Conservation (phyloP, 2,797 vertebrate species). For the Coilia nasus region DNA sequence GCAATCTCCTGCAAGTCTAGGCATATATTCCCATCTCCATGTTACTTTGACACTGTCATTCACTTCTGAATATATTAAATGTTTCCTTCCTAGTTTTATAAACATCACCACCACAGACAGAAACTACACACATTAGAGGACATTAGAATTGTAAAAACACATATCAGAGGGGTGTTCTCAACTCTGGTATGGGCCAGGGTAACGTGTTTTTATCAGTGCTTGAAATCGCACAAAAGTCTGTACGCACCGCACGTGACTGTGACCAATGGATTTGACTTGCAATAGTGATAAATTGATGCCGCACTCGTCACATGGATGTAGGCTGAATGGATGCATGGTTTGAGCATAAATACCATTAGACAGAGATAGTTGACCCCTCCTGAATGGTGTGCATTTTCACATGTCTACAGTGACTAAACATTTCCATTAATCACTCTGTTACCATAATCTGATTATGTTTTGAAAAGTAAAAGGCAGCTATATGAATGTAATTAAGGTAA, state of each 20-base stretch:
- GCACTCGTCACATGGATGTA: not conserved
- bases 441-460: not conserved
- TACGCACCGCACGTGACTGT: not conserved
- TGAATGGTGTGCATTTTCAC: slow-evolving; percentile 19
- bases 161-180: no score
- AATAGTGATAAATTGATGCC: not conserved
- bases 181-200: no score
- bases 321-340: not conserved
- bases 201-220: no score
- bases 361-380: not conserved
- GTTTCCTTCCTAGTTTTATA: not conserved
- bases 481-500: not conserved
- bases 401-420: slow-evolving; percentile 8
- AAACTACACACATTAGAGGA: no score
- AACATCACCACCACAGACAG: no score
- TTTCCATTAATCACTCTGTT: not conserved
- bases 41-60: not conserved
- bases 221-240: not conserved
- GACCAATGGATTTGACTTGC: not conserved
- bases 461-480: not conserved
- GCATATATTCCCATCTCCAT: slow-evolving; percentile 33
- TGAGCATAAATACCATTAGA: not conserved
- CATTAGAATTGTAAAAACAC: no score
- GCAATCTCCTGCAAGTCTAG: slow-evolving; percentile 47
- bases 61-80: not conserved